Base-by-base conservation (phyloP, 2,797 vertebrate species). In the Ficedula albicollis region DNA sequence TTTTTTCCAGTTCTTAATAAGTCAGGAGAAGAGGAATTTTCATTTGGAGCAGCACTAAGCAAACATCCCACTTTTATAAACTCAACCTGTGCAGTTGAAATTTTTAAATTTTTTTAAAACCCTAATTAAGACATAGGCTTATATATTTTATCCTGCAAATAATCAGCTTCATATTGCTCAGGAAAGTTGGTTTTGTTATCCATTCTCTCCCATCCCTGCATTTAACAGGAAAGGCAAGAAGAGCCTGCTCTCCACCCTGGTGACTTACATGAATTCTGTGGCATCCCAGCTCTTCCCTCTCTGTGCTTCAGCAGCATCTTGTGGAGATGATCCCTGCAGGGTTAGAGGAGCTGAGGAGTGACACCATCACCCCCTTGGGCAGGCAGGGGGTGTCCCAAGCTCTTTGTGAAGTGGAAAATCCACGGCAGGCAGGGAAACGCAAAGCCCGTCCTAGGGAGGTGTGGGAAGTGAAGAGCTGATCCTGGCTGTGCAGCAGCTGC, bases 201-300 rank as follows among this genome's bases (percentile, higher is more conserved):
- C 8, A 0, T 73, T 44, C 52, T 52, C 48, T 55, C 67, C 60
- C 64, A 75, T 10, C 51, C 4, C 0, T 43, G 2, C 30, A 0
- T 66, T 66, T 54, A 43, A 59, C 5, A 75, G 51, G 76, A 87
- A 93, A 81, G 83, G 34, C 46, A 91, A 81, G n/a, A 82, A 56
- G 69, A 12, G n/a, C 38, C 73, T 67, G 58, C 73, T 90, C 84
- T 56, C 69, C 66, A 55, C 44, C 19, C 15, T 25, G 1, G 69
- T 43, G 62, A 88, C 95, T 97, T 88, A 93, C 66, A 2, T 60
- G 85, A 80, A 63, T 63, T 34, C 81, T 60, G 51, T 69, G 87
- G 43, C 67, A 83, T 81, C 67, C 60, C 67, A 1, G 62, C 68
- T 87, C 58, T 75, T 41, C 81, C 67, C 64, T 72, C 78, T 77